Percentiles rank a stretch among this genome's conserved stretches.
phyloP scores from a whole-genome alignment of 2,888 invertebrate species.

The Syrphus vitripennis region DNA sequence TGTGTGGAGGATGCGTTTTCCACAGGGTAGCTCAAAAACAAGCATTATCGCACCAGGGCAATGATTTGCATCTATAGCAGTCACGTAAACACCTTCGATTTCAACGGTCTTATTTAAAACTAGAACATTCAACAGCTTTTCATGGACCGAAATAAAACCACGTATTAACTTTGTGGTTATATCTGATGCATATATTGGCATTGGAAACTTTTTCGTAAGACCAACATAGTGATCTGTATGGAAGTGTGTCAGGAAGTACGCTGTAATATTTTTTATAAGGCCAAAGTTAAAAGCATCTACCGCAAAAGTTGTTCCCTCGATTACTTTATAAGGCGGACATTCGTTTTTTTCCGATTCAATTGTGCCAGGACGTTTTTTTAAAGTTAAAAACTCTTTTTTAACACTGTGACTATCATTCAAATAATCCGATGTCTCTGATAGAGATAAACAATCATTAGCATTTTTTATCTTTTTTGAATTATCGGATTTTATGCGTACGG shows the following conservation, averaged over 20 bases:
- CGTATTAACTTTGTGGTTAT: slow-evolving; percentile 84
- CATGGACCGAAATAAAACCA: slow-evolving; percentile 83
- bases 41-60: slow-evolving; percentile 90
- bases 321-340: slow-evolving; percentile 79
- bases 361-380: slow-evolving; percentile 4
- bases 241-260: slow-evolving; percentile 89
- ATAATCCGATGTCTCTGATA: background rate
- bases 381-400: no score
- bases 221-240: slow-evolving; percentile 91
- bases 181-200: slow-evolving; percentile 82
- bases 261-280: slow-evolving; percentile 85
- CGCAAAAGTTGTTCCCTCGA: slow-evolving; percentile 85
- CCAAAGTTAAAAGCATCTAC: slow-evolving; percentile 91
- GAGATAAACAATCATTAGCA: background rate
- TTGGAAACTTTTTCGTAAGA: slow-evolving; percentile 85
- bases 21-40: slow-evolving; percentile 85
- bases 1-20: slow-evolving; percentile 86
- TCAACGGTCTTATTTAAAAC: slow-evolving; percentile 82
- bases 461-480: background rate
- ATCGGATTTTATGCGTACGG: background rate
- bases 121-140: slow-evolving; percentile 83
- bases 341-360: slow-evolving; percentile 45
- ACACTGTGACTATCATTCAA: background rate
- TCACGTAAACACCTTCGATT: slow-evolving; percentile 84
- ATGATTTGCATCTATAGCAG: slow-evolving; percentile 89